phyloP scores from a whole-genome alignment of 2,113 vertebrate species.

The Elanus axillaris region DNA sequence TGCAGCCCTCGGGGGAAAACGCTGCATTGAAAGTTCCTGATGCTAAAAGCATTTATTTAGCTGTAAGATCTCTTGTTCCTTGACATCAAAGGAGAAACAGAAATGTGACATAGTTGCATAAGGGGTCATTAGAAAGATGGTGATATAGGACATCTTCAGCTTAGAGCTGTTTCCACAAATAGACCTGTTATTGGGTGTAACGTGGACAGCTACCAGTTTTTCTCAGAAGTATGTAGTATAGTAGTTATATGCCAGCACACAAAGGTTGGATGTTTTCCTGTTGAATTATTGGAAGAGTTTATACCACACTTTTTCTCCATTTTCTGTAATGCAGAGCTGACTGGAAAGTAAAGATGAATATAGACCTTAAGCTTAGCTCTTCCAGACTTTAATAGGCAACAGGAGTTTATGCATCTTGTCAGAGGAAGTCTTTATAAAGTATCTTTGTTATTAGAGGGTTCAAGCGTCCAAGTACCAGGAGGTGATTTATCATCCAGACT shows the following conservation, averaged over 20 bases:
- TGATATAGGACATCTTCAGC: background rate
- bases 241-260: background rate
- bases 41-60: background rate
- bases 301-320: background rate
- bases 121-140: background rate
- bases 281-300: background rate
- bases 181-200: background rate
- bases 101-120: background rate
- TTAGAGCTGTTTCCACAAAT: background rate
- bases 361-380: background rate
- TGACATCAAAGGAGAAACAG: background rate
- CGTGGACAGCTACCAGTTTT: background rate
- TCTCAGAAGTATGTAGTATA: background rate
- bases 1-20: background rate
- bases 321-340: background rate
- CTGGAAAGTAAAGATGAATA: background rate
- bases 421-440: background rate
- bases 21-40: background rate
- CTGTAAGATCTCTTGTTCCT: background rate
- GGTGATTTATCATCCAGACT: background rate
- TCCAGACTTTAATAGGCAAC: background rate
- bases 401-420: background rate
- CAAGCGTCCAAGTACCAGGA: background rate
- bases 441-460: background rate
- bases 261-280: background rate